Conservation (phyloP, 2,888 invertebrate species). For the Nezara viridula region DNA sequence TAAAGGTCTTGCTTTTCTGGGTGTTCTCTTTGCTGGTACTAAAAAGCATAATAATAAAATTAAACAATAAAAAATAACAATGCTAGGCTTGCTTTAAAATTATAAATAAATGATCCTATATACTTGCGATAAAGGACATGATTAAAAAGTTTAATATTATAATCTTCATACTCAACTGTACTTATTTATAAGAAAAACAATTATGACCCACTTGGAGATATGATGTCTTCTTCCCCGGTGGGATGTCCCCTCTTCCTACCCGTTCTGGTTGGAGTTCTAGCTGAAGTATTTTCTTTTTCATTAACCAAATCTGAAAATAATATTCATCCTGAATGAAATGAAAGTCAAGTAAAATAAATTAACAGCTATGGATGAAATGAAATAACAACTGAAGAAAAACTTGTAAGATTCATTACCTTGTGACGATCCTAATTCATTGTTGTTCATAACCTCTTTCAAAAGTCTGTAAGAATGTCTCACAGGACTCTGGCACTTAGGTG, state of each 20-base stretch:
- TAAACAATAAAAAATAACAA: not conserved
- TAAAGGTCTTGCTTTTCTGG: constrained; percentile 61
- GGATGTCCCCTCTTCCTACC: constrained; percentile 62
- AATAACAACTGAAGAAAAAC: not conserved
- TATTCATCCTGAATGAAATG: not conserved
- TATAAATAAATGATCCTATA: not conserved
- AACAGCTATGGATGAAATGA: not conserved
- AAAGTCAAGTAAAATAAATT: not conserved
- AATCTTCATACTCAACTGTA: too few relatives aligned
- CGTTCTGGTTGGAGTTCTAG: constrained; percentile 58
- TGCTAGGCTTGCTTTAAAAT: not conserved
- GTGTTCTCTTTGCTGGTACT: constrained; percentile 67
- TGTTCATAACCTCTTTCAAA: constrained; percentile 56
- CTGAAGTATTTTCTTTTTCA: constrained; percentile 46
- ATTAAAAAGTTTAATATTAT: not conserved
- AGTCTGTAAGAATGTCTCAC: constrained; percentile 43
- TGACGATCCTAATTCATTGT: constrained; percentile 24
- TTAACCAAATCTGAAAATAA: constrained; percentile 3
- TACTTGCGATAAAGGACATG: not conserved
- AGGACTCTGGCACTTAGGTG: not conserved
- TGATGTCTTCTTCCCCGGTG: constrained; percentile 62
- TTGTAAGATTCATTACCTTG: constrained; percentile 18
- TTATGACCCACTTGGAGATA: constrained; percentile 64
- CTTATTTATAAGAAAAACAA: constrained; percentile 60
- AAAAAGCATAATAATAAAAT: constrained; percentile 63